Base-by-base conservation (phyloP, 2,888 invertebrate genomes). In the Norana najaformis region DNA sequence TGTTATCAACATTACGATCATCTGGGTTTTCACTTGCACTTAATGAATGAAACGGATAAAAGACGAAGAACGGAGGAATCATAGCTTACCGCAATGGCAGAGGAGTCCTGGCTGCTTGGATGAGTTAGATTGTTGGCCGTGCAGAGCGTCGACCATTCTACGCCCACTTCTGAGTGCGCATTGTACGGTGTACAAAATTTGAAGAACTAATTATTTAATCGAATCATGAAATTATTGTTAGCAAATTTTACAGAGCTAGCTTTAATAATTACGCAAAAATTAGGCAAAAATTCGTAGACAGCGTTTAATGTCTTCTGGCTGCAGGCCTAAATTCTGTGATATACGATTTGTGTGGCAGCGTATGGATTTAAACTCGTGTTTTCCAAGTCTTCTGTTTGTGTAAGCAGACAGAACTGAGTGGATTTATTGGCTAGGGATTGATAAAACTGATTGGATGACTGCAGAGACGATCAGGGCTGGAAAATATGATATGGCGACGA, bases 371-470 rank as follows among this genome's bases (percentile, higher is more conserved):
- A 69, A n/a, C 69, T 69, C 69, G 69, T 69, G 30, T n/a, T 69
- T n/a, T 69, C 69, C 14, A 8, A 69, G 11, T 30, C 53, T 53
- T 47, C 47, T 47, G 6, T 69, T 69, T 16, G 69, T 69, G 8
- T 69, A 69, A 69, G 69, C 69, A 8, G 6, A 6, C 69, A n/a
- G n/a, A 30, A n/a, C 69, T 30, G 69, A 69, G 3, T 69, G 69
- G 69, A 69, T 69, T 47, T 69, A 69, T 69, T 11, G n/a, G 69
- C 30, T 30, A 69, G 69, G 30, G n/a, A 30, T 69, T 69, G 69
- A 69, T 69, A 8, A n/a, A 69, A 69, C 69, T 69, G 69, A 69
- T 69, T 69, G 69, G 69, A 85, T 85, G 85, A 85, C 85, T 85
- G 30, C 85, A 37, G 85, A 85, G 36, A 37, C 36, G 8, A 36